phyloP scores from a whole-genome alignment of 1,140 invertebrate species.

The Pachypeltis micranthus region DNA sequence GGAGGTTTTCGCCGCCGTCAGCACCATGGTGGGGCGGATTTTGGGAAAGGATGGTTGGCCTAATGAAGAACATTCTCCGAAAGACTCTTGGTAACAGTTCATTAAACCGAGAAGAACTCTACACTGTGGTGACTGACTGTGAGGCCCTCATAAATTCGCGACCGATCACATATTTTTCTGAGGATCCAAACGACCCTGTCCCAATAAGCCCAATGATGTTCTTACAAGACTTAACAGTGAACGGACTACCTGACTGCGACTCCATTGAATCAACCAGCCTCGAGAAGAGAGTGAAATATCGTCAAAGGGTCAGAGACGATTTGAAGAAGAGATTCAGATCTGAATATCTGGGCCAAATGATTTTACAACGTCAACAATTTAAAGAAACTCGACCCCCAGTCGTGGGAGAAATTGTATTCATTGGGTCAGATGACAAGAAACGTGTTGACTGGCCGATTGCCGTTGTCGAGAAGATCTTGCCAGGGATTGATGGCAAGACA shows the following conservation, averaged over 20 bases:
- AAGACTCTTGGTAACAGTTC: slow-evolving; percentile 27
- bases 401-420: slow-evolving; percentile 24
- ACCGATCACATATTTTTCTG: slow-evolving; percentile 31
- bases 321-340: slow-evolving; percentile 10
- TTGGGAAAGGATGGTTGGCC: slow-evolving; percentile 34
- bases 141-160: slow-evolving; percentile 32
- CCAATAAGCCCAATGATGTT: slow-evolving; percentile 27
- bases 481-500: slow-evolving; percentile 26
- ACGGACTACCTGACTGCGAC: slow-evolving; percentile 24
- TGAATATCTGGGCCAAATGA: slow-evolving; percentile 17
- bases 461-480: slow-evolving; percentile 24
- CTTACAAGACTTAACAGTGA: slow-evolving; percentile 24
- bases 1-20: slow-evolving; percentile 32
- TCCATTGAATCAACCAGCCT: not conserved
- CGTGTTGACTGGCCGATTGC: slow-evolving; percentile 29
- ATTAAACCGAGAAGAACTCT: slow-evolving; percentile 30
- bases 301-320: not conserved
- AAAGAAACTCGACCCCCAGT: not conserved
- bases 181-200: slow-evolving; percentile 23
- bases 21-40: slow-evolving; percentile 37
- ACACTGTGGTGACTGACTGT: slow-evolving; percentile 30
- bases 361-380: not conserved
- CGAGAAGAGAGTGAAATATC: not conserved
- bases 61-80: slow-evolving; percentile 30
- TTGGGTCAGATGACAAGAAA: slow-evolving; percentile 25